phyloP scores from a whole-genome alignment of 2,113 vertebrate genomes.

The human (Homo sapiens) region DNA sequence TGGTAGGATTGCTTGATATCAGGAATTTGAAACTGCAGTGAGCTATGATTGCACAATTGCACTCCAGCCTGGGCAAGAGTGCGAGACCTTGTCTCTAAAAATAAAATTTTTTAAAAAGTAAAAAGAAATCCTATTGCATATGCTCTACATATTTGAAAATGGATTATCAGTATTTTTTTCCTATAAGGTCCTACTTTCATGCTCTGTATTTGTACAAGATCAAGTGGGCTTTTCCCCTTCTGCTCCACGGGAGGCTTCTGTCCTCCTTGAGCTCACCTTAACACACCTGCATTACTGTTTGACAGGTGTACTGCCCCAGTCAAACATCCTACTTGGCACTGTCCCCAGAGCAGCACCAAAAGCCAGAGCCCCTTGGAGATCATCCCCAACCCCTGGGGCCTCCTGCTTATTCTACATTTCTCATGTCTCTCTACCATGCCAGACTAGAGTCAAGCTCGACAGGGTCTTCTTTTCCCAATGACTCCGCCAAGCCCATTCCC shows the following conservation, averaged over 20 bases:
- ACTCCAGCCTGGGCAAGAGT: too few species aligned
- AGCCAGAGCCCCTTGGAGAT: not conserved
- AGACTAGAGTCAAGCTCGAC: not conserved
- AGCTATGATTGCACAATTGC: too few species aligned
- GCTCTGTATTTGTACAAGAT: not conserved
- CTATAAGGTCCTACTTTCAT: not conserved
- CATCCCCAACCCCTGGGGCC: not conserved
- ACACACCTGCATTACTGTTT: not conserved
- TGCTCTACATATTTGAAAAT: not conserved
- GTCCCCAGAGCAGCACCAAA: not conserved
- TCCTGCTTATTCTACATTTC: not conserved
- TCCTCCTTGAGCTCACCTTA: not conserved
- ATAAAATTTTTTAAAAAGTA: not conserved
- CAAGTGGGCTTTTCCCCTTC: not conserved
- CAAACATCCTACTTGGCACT: not conserved
- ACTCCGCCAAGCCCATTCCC: not conserved
- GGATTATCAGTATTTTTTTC: not conserved
- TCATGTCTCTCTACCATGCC: not conserved
- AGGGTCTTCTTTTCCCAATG: not conserved
- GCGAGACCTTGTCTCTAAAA: too few species aligned
- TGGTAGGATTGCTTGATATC: too few species aligned
- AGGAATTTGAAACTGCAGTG: too few species aligned
- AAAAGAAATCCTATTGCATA: not conserved
- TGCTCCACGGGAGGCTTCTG: not conserved
- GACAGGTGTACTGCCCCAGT: not conserved